These are phyloP conservation scores for Ambastaia sidthimunki DNA, from an alignment of 2,797 vertebrate species.

Conservation along the genomic window DNA sequence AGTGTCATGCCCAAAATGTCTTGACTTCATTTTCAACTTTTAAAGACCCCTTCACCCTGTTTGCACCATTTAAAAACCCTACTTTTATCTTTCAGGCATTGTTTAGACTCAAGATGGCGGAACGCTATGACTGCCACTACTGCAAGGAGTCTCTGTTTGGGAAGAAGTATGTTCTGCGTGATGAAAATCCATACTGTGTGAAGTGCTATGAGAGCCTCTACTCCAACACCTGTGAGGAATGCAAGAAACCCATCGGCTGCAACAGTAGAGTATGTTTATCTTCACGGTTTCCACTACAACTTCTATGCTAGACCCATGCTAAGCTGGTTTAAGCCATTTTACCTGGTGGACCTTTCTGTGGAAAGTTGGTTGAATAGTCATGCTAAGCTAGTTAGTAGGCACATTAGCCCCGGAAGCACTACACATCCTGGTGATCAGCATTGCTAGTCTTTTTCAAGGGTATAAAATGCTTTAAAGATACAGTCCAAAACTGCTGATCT, in stretches of 20 bases:
- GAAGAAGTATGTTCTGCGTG: constrained; percentile 92
- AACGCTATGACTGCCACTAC: constrained; percentile 89
- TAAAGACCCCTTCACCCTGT: not conserved
- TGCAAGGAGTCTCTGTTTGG: constrained; percentile 94
- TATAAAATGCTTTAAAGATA: too few species aligned
- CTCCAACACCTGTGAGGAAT: constrained; percentile 95
- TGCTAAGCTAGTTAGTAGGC: too few species aligned
- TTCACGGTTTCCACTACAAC: not conserved
- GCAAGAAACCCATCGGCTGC: constrained; percentile 92
- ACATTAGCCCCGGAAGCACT: too few species aligned
- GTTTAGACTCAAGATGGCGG: constrained; percentile 13
- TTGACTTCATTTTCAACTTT: not conserved
- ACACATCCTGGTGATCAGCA: too few species aligned
- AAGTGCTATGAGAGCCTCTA: constrained; percentile 94
- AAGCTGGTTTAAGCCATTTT: too few species aligned
- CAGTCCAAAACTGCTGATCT: too few species aligned
- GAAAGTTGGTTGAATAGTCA: too few species aligned
- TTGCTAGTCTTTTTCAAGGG: too few species aligned
- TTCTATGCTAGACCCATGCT: not conserved
- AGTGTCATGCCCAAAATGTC: not conserved
- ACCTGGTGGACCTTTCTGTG: too few species aligned
- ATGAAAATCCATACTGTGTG: constrained; percentile 94
- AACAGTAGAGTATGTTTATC: constrained; percentile 86
- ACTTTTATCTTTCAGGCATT: constrained; percentile 12
- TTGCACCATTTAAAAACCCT: not conserved